Conservation (phyloP, 2,113 vertebrate species). For the Cololabis saira region DNA sequence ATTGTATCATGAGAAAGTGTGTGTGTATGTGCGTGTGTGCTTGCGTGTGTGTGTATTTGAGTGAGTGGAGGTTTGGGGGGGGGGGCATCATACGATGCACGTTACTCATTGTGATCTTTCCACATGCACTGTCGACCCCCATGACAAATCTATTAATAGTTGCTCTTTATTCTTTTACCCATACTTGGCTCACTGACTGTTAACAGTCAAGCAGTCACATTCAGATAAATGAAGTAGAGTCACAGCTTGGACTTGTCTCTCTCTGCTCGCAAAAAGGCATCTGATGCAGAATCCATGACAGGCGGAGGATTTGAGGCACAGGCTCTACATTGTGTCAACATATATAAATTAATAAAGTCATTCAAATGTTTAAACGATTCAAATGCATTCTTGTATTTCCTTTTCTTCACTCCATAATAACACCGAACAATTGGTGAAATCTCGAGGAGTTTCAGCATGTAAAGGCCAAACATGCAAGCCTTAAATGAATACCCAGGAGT, state of each 20-base stretch:
- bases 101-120: conserved; percentile 59
- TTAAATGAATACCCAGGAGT: too few relatives aligned
- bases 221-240: conserved; percentile 21
- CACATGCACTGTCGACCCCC: conserved; percentile 17
- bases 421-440: too few relatives aligned
- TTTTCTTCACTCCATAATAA: too few relatives aligned
- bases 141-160: conserved; percentile 56
- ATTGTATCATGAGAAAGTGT: not conserved
- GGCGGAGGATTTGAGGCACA: too few relatives aligned
- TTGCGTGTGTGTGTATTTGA: not conserved
- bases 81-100: conserved; percentile 53
- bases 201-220: conserved; percentile 1
- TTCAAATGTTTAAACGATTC: too few relatives aligned
- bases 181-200: not conserved
- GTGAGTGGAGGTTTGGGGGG: too few relatives aligned
- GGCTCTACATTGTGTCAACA: too few relatives aligned
- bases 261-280: conserved; percentile 29
- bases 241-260: conserved; percentile 40
- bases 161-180: conserved; percentile 20
- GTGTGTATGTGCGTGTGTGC: not conserved
- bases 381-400: too few relatives aligned
- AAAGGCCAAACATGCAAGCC: too few relatives aligned
- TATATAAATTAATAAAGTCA: too few relatives aligned
- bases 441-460: too few relatives aligned
- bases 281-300: not conserved